Evolutionary conservation across 2,113 vertebrate genomes (phyloP).

Genomic region (Pelmatolapia mariae): DNA sequence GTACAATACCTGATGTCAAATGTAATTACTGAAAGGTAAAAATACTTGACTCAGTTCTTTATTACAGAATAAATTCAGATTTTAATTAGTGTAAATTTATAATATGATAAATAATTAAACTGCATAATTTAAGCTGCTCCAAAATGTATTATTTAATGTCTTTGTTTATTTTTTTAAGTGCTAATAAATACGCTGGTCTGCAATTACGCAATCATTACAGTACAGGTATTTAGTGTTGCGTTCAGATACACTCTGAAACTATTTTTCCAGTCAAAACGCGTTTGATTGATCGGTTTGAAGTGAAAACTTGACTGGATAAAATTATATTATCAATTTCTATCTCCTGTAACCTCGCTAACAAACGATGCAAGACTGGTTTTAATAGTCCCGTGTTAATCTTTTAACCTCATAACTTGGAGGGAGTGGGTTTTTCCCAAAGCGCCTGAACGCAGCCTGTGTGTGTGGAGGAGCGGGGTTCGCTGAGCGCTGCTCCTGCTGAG

Average conservation of each 20-base stretch:
- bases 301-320: not conserved
- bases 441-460: not conserved
- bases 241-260: accelerated
- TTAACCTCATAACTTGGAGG: not conserved
- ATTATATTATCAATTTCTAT: no score
- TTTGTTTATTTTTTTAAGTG: not conserved
- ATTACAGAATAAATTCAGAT: not conserved
- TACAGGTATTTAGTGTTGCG: not conserved
- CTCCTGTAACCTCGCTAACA: not conserved
- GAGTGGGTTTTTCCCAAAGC: not conserved
- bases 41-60: not conserved
- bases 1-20: not conserved
- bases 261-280: not conserved
- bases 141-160: not conserved
- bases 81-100: not conserved
- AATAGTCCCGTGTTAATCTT: no score
- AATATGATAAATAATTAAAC: not conserved
- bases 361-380: not conserved
- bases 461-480: not conserved
- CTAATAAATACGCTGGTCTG: not conserved
- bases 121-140: not conserved
- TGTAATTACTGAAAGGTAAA: not conserved
- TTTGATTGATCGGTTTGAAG: not conserved
- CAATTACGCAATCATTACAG: not conserved
- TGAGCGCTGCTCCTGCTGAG: not conserved